Percentiles rank a stretch among this genome's conserved stretches.
Conservation (phyloP, 2,797 vertebrate genomes). For the Sitta carolinensis region DNA sequence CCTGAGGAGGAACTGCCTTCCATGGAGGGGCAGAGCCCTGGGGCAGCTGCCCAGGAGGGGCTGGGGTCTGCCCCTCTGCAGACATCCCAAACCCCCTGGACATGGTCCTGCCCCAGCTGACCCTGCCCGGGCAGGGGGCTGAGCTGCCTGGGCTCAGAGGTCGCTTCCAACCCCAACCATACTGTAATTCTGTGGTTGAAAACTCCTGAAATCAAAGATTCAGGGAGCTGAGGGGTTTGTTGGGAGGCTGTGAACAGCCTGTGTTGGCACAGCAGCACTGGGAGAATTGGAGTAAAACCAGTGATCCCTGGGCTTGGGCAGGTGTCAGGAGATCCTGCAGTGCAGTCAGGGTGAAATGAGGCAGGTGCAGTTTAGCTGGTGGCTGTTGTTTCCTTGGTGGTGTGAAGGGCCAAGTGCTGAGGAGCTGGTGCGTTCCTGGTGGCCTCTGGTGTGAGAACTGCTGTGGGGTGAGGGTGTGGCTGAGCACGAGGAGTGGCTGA, state of each 20-base stretch:
- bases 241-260: neutral
- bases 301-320: neutral
- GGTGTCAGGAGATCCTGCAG: no score
- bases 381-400: neutral
- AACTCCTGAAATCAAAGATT: neutral
- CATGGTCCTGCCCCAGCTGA: neutral
- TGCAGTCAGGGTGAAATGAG: neutral
- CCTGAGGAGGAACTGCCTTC: no score
- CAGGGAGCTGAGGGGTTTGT: fast-evolving
- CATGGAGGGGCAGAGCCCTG: no score
- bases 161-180: fast-evolving
- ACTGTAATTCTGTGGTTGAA: neutral
- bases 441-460: neutral
- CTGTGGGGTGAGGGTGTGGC: fast-evolving
- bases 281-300: neutral
- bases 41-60: no score
- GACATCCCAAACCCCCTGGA: neutral
- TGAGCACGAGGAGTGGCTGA: neutral
- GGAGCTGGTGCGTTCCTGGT: neutral
- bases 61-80: neutral
- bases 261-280: neutral
- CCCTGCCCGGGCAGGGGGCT: neutral
- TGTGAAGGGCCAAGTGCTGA: no score
- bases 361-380: neutral
- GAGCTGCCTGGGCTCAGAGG: neutral